These are phyloP conservation scores for Microctenopoma stevenorrisi DNA, from an alignment of 2,797 vertebrate genomes.

Conservation along the genomic window DNA sequence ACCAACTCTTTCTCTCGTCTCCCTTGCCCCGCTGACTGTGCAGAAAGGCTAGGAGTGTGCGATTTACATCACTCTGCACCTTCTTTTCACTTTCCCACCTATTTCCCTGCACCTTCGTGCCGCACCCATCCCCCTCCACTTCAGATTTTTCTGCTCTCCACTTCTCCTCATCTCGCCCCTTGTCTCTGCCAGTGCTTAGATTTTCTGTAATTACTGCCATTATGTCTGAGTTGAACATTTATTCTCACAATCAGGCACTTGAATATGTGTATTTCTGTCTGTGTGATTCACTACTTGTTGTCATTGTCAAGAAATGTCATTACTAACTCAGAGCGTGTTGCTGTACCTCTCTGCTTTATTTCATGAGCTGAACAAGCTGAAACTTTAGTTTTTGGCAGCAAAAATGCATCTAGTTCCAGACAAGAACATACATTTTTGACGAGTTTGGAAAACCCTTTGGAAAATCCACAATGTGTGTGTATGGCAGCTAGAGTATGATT, in stretches of 20 bases:
- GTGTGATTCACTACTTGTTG: not conserved
- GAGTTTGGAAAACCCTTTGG: not conserved
- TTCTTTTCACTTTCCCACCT: conserved; percentile 18
- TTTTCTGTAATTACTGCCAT: conserved; percentile 37
- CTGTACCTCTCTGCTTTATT: conserved; percentile 5
- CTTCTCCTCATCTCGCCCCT: conserved; percentile 1
- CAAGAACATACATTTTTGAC: not conserved
- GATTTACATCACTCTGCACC: conserved; percentile 33
- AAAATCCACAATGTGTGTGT: not conserved
- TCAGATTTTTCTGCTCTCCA: not conserved
- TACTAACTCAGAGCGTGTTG: conserved; percentile 3
- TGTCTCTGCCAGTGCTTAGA: conserved; percentile 14
- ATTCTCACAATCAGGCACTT: conserved; percentile 23
- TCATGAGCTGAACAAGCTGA: conserved; percentile 7
- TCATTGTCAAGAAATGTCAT: not conserved
- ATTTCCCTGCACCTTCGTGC: not conserved
- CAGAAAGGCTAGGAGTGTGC: conserved; percentile 24
- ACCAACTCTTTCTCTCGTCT: conserved; percentile 13
- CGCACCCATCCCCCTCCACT: not conserved
- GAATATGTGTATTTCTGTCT: not conserved
- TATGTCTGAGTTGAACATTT: conserved; percentile 30
- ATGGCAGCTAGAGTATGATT: not conserved
- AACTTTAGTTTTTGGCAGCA: not conserved
- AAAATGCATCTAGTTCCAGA: not conserved
- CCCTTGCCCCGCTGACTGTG: conserved; percentile 30